Conservation (phyloP, 2,113 vertebrate genomes). For the Ageneiosus marmoratus region DNA sequence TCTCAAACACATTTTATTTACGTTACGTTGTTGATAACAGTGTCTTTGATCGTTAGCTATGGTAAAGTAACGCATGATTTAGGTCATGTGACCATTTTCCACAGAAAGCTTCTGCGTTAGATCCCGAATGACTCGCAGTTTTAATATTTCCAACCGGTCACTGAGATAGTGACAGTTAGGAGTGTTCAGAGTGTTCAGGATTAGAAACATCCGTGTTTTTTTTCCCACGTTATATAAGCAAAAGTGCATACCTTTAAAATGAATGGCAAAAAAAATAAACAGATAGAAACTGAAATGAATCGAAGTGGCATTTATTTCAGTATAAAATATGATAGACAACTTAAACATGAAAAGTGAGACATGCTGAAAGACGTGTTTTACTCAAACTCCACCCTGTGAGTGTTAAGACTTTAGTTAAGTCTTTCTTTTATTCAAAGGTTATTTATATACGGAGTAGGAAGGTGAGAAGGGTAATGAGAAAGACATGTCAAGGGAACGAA, state of each 20-base stretch:
- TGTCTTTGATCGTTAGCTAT: too few relatives aligned
- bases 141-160: not conserved
- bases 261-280: not conserved
- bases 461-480: not conserved
- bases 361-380: not conserved
- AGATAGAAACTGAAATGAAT: not conserved
- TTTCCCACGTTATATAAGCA: not conserved
- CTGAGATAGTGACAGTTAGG: not conserved
- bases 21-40: too few relatives aligned
- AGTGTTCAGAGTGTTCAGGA: not conserved
- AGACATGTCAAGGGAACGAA: not conserved
- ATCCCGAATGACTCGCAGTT: not conserved
- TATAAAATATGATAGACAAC: not conserved
- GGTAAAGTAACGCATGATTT: not conserved
- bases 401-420: not conserved
- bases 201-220: not conserved
- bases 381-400: not conserved
- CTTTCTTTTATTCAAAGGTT: not conserved
- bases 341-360: not conserved
- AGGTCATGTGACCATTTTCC: not conserved
- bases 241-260: not conserved
- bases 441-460: not conserved
- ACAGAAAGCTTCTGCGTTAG: too few relatives aligned
- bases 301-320: not conserved
- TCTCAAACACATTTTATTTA: too few relatives aligned